Evolutionary conservation across 2,888 invertebrate species (phyloP).

Genomic region (Hirtodrosophila cameraria): DNA sequence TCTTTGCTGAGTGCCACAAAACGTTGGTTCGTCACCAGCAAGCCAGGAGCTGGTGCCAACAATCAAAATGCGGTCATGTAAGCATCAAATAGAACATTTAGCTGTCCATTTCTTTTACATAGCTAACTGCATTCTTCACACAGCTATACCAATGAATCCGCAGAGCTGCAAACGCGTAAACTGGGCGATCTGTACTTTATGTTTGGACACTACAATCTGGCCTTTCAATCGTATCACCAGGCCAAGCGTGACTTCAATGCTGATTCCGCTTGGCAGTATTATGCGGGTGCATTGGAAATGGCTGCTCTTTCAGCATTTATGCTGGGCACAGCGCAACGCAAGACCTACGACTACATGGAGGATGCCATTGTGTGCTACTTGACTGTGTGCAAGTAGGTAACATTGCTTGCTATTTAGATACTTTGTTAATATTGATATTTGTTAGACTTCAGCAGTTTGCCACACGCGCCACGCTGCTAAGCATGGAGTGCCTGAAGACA

Average conservation of each 20-base stretch:
- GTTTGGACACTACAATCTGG: slow-evolving; percentile 96
- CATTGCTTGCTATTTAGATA: slow-evolving; percentile 5
- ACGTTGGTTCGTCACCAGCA: slow-evolving; percentile 96
- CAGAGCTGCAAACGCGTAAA: slow-evolving; percentile 96
- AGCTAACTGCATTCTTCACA: neutral
- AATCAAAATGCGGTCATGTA: slow-evolving; percentile 93
- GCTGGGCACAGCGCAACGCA: slow-evolving; percentile 91
- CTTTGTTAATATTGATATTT: neutral
- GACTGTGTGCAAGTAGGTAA: slow-evolving; percentile 92
- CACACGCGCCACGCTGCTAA: slow-evolving; percentile 94
- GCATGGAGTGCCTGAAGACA: slow-evolving; percentile 93
- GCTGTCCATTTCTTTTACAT: neutral
- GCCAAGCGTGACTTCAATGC: slow-evolving; percentile 99
- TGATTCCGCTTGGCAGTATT: slow-evolving; percentile 98
- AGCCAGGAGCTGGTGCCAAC: slow-evolving; percentile 89
- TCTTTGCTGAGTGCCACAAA: slow-evolving; percentile 97
- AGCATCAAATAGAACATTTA: slow-evolving; percentile 82
- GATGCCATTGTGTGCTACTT: slow-evolving; percentile 96
- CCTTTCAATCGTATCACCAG: slow-evolving; percentile 95
- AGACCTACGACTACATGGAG: slow-evolving; percentile 96
- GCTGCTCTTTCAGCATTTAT: slow-evolving; percentile 96
- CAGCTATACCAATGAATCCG: slow-evolving; percentile 92
- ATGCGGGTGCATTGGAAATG: slow-evolving; percentile 98
- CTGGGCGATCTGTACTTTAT: slow-evolving; percentile 98
- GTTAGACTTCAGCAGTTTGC: slow-evolving; percentile 94